Evolutionary conservation across 2,797 vertebrate genomes (phyloP).

Genomic region (Hephaestus fuliginosus): DNA sequence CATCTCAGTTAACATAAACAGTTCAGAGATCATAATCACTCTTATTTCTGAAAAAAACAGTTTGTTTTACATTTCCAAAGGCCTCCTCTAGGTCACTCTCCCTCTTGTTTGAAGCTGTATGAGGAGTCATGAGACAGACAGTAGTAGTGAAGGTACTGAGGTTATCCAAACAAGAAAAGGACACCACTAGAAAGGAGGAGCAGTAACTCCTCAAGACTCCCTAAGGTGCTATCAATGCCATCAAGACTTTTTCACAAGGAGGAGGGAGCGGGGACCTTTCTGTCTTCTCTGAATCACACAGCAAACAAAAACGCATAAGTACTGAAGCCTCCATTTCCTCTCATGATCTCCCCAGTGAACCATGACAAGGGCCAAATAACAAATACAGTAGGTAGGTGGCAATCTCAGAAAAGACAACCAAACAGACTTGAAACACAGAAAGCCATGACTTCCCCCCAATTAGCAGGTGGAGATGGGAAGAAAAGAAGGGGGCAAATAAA

Average conservation of each 20-base stretch:
- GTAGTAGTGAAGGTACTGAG: not conserved
- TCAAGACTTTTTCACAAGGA: conserved; percentile 35
- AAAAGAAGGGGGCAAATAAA: conserved; percentile 33
- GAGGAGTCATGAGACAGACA: conserved; percentile 4
- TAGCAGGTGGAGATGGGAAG: conserved; percentile 65
- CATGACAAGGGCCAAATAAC: conserved; percentile 16
- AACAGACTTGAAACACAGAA: conserved; percentile 26
- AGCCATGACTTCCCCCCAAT: conserved; percentile 66
- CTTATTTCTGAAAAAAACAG: not conserved
- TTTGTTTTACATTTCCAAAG: not conserved
- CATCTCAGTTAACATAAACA: not conserved
- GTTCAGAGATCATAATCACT: conserved; percentile 1
- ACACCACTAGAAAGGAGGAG: conserved; percentile 41
- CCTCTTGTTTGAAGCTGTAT: not conserved
- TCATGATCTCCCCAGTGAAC: conserved; percentile 54
- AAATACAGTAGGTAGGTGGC: conserved; percentile 22
- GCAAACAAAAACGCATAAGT: conserved; percentile 38
- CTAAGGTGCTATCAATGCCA: conserved; percentile 26
- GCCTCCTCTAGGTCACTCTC: not conserved
- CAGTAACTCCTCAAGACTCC: conserved; percentile 46
- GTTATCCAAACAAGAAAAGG: conserved; percentile 57
- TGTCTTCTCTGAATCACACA: conserved; percentile 38
- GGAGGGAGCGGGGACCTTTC: conserved; percentile 32
- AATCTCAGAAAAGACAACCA: conserved; percentile 36
- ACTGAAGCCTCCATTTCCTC: conserved; percentile 48